phyloP scores from a whole-genome alignment of 1,140 invertebrate genomes.

The Mizuhopecten yessoensis region DNA sequence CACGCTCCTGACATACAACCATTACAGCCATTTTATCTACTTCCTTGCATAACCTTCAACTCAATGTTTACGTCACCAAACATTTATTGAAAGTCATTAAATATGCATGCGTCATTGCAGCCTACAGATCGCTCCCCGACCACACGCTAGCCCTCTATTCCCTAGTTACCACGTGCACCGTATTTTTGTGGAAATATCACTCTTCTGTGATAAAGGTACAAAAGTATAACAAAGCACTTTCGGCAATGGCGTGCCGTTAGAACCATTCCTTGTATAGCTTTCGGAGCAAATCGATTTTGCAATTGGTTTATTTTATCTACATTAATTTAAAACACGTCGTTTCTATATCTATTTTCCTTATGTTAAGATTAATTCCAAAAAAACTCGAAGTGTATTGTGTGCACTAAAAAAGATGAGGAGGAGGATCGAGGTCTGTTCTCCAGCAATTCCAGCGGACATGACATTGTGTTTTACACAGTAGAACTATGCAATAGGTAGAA shows the following conservation, averaged over 20 bases:
- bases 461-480: too few relatives aligned
- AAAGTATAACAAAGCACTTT: neutral
- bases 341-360: neutral
- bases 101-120: neutral
- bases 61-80: neutral
- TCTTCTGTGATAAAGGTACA: slow-evolving; percentile 3
- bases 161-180: neutral
- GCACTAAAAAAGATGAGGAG: too few relatives aligned
- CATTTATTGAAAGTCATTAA: neutral
- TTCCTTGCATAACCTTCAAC: too few relatives aligned
- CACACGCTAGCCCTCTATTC: neutral
- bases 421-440: too few relatives aligned
- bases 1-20: too few relatives aligned
- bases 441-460: too few relatives aligned
- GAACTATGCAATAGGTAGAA: too few relatives aligned
- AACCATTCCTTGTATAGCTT: neutral
- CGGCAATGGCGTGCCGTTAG: neutral
- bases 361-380: too few relatives aligned
- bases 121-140: neutral
- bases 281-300: neutral
- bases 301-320: neutral
- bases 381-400: too few relatives aligned
- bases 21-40: too few relatives aligned
- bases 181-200: neutral
- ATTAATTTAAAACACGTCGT: neutral